phyloP scores from a whole-genome alignment of 2,888 invertebrate species.

The Morpho helenor region DNA sequence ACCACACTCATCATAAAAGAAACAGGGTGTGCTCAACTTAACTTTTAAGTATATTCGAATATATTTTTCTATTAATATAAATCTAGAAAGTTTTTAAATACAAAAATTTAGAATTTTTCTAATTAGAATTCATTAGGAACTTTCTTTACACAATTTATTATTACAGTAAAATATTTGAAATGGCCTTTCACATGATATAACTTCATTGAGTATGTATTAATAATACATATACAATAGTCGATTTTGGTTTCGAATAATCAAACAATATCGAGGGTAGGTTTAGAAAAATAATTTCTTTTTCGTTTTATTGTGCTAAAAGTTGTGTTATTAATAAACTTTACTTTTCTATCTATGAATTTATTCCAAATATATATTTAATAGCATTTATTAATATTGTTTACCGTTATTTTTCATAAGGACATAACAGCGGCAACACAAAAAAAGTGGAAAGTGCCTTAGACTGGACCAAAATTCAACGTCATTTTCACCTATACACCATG shows the following conservation, averaged over 20 bases:
- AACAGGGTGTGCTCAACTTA: no score
- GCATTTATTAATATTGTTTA: slow-evolving; percentile 18
- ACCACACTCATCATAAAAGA: no score
- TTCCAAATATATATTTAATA: background rate
- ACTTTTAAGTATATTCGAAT: no score
- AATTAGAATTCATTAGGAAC: no score
- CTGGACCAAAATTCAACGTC: no score
- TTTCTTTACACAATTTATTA: no score
- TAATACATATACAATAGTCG: background rate
- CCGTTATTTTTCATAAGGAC: slow-evolving; percentile 13
- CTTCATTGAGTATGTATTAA: slow-evolving; percentile 1
- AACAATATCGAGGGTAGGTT: slow-evolving; percentile 20
- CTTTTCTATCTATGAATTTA: background rate
- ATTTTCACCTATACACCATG: no score
- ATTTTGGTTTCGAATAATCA: slow-evolving; percentile 5
- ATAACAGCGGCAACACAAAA: no score
- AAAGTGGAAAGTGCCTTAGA: no score
- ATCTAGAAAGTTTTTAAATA: no score
- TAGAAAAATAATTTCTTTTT: slow-evolving; percentile 34
- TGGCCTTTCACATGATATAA: slow-evolving; percentile 19
- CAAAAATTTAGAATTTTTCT: no score
- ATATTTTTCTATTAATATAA: no score
- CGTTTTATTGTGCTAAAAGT: slow-evolving; percentile 41
- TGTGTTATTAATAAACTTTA: slow-evolving; percentile 30
- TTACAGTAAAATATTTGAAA: slow-evolving; percentile 23